A percentile compares a stretch with the other conserved stretches of the same genome.
Conservation (phyloP, 2,113 vertebrate species). For the Melospiza georgiana region DNA sequence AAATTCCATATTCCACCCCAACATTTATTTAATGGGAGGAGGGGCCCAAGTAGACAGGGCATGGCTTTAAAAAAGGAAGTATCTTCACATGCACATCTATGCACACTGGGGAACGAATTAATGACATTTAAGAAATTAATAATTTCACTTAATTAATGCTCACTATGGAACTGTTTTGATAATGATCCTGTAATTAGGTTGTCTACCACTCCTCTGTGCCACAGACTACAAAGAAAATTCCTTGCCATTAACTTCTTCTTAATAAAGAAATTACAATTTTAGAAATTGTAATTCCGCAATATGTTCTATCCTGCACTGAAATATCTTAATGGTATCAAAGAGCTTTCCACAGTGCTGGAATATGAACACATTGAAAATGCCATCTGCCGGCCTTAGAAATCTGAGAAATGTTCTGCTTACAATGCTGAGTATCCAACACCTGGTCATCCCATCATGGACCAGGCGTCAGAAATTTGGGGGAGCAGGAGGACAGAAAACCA, state of each 20-base stretch:
- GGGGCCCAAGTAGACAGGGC: neutral
- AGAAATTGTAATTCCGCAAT: neutral
- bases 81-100: neutral
- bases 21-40: neutral
- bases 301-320: neutral
- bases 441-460: neutral
- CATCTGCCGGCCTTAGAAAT: neutral
- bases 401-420: neutral
- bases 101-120: neutral
- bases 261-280: neutral
- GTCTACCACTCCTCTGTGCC: neutral
- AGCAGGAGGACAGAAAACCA: neutral
- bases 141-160: neutral
- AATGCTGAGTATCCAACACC: neutral
- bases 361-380: neutral
- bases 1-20: neutral
- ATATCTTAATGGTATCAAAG: neutral
- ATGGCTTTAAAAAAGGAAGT: neutral
- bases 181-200: neutral
- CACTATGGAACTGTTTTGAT: neutral
- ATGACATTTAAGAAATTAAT: neutral
- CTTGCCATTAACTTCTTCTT: neutral
- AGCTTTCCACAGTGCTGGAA: neutral
- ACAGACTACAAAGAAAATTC: neutral
- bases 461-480: neutral